These are phyloP conservation scores for Lamprotornis superbus DNA, from an alignment of 2,113 vertebrate genomes.

Conservation along the genomic window DNA sequence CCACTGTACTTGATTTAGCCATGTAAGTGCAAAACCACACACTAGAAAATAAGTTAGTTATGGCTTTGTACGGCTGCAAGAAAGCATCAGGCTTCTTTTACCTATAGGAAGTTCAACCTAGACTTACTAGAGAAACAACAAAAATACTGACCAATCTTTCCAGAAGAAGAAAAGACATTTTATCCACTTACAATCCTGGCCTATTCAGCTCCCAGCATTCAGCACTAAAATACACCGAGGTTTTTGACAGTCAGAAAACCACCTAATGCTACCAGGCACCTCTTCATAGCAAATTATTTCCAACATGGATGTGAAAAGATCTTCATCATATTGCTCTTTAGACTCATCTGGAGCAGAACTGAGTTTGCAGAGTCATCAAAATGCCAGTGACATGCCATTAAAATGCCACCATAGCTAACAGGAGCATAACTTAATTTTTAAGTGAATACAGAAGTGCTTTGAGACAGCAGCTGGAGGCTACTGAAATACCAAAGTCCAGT, in stretches of 20 bases:
- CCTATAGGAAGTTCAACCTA: neutral
- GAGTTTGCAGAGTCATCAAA: neutral
- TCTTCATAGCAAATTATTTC: neutral
- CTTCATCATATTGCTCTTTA: neutral
- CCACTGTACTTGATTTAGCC: fast-evolving
- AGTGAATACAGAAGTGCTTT: neutral
- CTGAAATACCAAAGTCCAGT: neutral
- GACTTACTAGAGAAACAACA: neutral
- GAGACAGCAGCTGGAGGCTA: neutral
- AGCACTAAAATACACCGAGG: neutral
- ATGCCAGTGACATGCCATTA: neutral
- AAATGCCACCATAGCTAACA: neutral
- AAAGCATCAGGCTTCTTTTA: neutral
- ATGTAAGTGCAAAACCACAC: neutral
- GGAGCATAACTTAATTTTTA: neutral
- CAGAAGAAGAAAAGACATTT: neutral
- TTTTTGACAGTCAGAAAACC: neutral
- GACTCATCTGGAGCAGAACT: neutral
- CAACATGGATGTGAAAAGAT: neutral
- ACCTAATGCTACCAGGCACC: neutral
- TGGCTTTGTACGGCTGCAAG: fast-evolving
- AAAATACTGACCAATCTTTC: neutral
- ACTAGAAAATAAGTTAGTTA: neutral
- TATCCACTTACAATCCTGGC: neutral
- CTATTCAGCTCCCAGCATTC: neutral